A percentile compares a stretch with the other conserved stretches of the same genome.
phyloP scores from a whole-genome alignment of 2,113 vertebrate genomes.

The Thalassoma bifasciatum region DNA sequence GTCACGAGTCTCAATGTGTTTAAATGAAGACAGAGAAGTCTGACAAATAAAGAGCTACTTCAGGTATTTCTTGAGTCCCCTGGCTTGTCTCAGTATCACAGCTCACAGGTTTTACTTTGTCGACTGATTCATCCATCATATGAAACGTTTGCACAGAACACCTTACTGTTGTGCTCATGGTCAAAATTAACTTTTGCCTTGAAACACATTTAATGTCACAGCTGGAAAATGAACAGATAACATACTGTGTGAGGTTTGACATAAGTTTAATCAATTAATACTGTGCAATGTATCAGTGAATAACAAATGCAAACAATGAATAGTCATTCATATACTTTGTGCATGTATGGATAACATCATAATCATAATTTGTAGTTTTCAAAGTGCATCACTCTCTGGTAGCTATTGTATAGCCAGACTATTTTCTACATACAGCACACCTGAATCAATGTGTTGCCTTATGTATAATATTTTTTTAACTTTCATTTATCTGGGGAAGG shows the following conservation, averaged over 20 bases:
- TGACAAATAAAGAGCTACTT: too few species aligned
- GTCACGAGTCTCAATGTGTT: too few species aligned
- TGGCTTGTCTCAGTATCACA: too few species aligned
- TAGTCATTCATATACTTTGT: conserved; percentile 11
- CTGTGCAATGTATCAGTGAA: conserved; percentile 3
- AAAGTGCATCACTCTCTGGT: conserved; percentile 39
- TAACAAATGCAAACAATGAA: conserved; percentile 20
- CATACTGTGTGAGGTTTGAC: conserved; percentile 15
- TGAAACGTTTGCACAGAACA: too few species aligned
- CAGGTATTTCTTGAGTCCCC: too few species aligned
- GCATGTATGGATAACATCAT: background rate
- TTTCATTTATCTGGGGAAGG: conserved; percentile 1
- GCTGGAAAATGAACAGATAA: background rate
- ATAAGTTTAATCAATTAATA: conserved; percentile 45
- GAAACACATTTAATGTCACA: background rate
- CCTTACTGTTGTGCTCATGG: too few species aligned
- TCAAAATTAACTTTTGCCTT: too few species aligned
- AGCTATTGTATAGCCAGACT: conserved; percentile 16
- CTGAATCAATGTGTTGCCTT: conserved; percentile 1
- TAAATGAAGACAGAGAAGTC: too few species aligned
- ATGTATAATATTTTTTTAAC: background rate
- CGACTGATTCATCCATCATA: too few species aligned
- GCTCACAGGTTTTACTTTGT: too few species aligned
- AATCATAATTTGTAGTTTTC: conserved; percentile 6
- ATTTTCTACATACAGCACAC: conserved; percentile 40